phyloP scores from a whole-genome alignment of 2,888 invertebrate species.

The Acleris cristana region DNA sequence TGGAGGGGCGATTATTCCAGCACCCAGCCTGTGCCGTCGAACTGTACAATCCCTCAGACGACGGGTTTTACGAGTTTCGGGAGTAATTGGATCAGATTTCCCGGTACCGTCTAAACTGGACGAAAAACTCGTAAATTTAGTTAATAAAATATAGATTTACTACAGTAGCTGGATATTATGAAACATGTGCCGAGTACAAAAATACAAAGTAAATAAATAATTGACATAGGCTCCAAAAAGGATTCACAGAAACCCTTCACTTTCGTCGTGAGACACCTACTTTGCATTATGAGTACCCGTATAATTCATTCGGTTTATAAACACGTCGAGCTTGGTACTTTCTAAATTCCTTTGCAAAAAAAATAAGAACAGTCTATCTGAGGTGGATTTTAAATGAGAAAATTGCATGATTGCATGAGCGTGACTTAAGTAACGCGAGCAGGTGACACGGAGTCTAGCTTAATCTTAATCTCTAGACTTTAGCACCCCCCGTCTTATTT shows the following conservation, averaged over 20 bases:
- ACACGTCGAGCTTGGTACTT: background rate
- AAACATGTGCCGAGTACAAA: background rate
- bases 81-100: constrained; percentile 36
- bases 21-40: background rate
- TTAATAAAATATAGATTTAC: constrained; percentile 27
- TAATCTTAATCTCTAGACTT: constrained; percentile 37
- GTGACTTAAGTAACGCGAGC: background rate
- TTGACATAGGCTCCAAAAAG: background rate
- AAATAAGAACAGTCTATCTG: too few species aligned
- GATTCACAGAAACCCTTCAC: background rate
- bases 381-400: background rate
- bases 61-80: constrained; percentile 36
- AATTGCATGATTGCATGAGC: constrained; percentile 1
- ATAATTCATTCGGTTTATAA: constrained; percentile 26
- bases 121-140: constrained; percentile 34
- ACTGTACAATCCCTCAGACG: constrained; percentile 17
- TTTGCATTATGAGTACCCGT: constrained; percentile 33
- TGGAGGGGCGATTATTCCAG: constrained; percentile 12
- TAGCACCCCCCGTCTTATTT: constrained; percentile 52
- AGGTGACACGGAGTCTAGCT: constrained; percentile 8
- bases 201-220: constrained; percentile 1
- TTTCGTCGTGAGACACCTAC: constrained; percentile 4
- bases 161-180: constrained; percentile 8
- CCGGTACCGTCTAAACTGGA: constrained; percentile 23
- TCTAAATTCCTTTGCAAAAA: too few species aligned